Percentiles rank a stretch among this genome's conserved stretches.
phyloP scores from a whole-genome alignment of 2,797 vertebrate genomes.

The Sebastes nivosus region DNA sequence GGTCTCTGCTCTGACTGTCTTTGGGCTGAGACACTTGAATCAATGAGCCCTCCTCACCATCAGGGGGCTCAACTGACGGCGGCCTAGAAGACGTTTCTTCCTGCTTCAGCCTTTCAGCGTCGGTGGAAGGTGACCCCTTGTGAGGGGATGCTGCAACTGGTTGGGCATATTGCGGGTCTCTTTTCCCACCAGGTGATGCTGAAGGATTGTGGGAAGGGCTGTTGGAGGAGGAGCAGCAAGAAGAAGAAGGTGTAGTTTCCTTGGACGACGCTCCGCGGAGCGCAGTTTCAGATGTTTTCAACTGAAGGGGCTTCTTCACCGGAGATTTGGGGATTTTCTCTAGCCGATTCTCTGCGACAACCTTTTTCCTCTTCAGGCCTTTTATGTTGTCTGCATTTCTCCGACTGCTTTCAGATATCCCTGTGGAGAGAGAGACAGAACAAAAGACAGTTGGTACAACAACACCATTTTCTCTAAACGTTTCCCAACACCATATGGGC shows the following conservation, averaged over 20 bases:
- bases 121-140: slow-evolving; percentile 49
- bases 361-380: slow-evolving; percentile 97
- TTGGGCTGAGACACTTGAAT: slow-evolving; percentile 62
- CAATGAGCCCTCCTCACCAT: slow-evolving; percentile 66
- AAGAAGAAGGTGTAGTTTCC: slow-evolving; percentile 44
- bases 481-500: neutral
- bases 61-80: slow-evolving; percentile 72
- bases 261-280: slow-evolving; percentile 73
- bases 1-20: slow-evolving; percentile 77
- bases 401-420: slow-evolving; percentile 84
- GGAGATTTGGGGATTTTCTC: slow-evolving; percentile 98
- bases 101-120: slow-evolving; percentile 67
- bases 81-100: slow-evolving; percentile 70
- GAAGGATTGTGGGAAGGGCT: slow-evolving; percentile 68
- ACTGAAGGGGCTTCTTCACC: slow-evolving; percentile 89
- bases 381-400: slow-evolving; percentile 89
- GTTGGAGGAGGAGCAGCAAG: slow-evolving; percentile 69
- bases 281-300: slow-evolving; percentile 76
- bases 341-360: slow-evolving; percentile 92
- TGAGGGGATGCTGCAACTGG: slow-evolving; percentile 54
- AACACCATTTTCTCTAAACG: neutral
- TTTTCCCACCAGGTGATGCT: slow-evolving; percentile 70
- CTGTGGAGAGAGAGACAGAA: slow-evolving; percentile 73
- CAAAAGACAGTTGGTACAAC: neutral
- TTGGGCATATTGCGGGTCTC: slow-evolving; percentile 81